Base-by-base conservation (phyloP, 1,140 invertebrate species). In the Orchesella cincta region DNA sequence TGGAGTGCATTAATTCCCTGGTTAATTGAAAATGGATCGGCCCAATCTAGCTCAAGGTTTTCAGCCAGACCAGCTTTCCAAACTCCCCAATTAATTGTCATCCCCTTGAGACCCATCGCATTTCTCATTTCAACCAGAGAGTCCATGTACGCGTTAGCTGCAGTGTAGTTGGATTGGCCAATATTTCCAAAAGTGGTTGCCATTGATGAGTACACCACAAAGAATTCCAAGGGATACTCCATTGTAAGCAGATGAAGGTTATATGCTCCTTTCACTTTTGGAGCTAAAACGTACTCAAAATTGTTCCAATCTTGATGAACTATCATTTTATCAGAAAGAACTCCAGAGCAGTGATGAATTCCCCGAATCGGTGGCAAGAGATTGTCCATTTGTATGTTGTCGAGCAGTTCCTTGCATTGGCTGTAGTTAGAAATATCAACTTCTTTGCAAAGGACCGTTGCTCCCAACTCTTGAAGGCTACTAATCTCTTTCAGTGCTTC, bases 131-230 rank as follows among this genome's bases (percentile, higher is more conserved):
- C n/a, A 8, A 64, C 57, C 57, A 64, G 28, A 5, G 57, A 5
- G 23, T 64, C 57, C n/a, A 64, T 12, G 28, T 64, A 64, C 5
- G 5, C 5, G 23, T 64, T 64, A 12, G 57, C 57, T 12, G 57
- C n/a, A 12, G 57, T n/a, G 28, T 64, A 64, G 23, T 64, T 64
- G 57, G 5, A 12, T 23, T 64, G 57, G 5, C 57, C 57, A 64
- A n/a, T n/a, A 64, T n/a, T 29, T 23, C 57, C 57, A 64, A 64
- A 64, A 8, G 57, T 64, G 28, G 8, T 64, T 5, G 57, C 8
- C 57, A 64, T 64, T 64, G 57, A 64, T n/a, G 57, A 64, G 23
- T 23, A 64, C 5, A 64, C 57, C 5, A 64, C 57, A 64, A 64
- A 64, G 23, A 23, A 29, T 23, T 64, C 57, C 8, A 64, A 23